Conservation (phyloP, 2,888 invertebrate species). For the Eulithis testata region DNA sequence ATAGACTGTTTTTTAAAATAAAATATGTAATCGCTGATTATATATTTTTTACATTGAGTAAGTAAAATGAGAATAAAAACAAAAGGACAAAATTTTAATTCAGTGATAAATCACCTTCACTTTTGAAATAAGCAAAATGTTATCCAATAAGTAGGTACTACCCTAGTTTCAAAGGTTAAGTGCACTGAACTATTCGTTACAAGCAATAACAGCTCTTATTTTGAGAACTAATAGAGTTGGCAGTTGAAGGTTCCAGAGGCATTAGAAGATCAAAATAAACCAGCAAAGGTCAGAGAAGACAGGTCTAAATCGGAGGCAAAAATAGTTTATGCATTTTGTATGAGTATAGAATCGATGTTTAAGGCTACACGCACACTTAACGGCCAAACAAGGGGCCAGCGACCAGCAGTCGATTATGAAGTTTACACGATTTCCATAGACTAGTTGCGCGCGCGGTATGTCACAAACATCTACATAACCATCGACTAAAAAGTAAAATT, state of each 20-base stretch:
- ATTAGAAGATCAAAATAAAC: slow-evolving; percentile 4
- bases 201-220: neutral
- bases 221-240: neutral
- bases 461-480: too few relatives aligned
- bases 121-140: neutral
- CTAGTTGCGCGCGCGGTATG: too few relatives aligned
- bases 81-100: neutral
- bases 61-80: too few relatives aligned
- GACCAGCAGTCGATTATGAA: too few relatives aligned
- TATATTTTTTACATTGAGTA: too few relatives aligned
- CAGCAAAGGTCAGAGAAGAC: slow-evolving; percentile 4
- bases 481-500: too few relatives aligned
- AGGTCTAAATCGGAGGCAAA: slow-evolving; percentile 2
- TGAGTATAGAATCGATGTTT: neutral
- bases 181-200: neutral
- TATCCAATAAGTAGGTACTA: neutral
- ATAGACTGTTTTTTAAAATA: too few relatives aligned
- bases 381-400: too few relatives aligned
- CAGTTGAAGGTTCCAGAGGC: neutral
- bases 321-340: slow-evolving; percentile 4
- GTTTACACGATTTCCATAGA: too few relatives aligned
- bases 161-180: neutral
- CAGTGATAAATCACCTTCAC: neutral
- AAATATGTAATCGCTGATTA: too few relatives aligned
- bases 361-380: too few relatives aligned